phyloP scores from a whole-genome alignment of 2,113 vertebrate genomes.

The Pionites leucogaster region DNA sequence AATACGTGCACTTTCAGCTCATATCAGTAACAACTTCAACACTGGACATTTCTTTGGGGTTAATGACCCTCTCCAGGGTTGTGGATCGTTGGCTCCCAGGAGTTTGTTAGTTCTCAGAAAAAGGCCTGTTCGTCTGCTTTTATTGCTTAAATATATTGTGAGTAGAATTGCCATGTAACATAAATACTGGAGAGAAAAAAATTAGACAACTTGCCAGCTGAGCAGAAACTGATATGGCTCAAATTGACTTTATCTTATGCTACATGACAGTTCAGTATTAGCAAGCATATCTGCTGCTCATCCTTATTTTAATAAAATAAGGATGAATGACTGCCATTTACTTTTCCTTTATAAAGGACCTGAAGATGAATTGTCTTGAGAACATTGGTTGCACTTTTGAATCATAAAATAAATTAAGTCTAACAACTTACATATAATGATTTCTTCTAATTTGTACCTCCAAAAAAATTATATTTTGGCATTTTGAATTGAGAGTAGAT shows the following conservation, averaged over 20 bases:
- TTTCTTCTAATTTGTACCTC: background rate
- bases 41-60: background rate
- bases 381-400: background rate
- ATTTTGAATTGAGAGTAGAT: background rate
- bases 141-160: constrained; percentile 11
- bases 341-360: background rate
- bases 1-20: background rate
- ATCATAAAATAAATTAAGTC: background rate
- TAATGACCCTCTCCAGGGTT: background rate
- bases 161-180: background rate
- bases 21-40: background rate
- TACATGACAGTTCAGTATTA: background rate
- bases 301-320: background rate
- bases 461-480: background rate
- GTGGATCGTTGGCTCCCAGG: background rate
- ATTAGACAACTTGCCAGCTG: background rate
- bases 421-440: background rate
- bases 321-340: background rate
- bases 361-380: background rate
- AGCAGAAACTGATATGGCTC: background rate
- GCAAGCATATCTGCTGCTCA: background rate
- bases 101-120: constrained; percentile 3
- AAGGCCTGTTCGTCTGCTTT: background rate
- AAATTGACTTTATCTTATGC: background rate
- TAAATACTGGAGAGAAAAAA: background rate